Percentiles rank a stretch among this genome's conserved stretches.
Evolutionary conservation across 1,140 invertebrate genomes (phyloP).

Genomic region (Telenomus remus): DNA sequence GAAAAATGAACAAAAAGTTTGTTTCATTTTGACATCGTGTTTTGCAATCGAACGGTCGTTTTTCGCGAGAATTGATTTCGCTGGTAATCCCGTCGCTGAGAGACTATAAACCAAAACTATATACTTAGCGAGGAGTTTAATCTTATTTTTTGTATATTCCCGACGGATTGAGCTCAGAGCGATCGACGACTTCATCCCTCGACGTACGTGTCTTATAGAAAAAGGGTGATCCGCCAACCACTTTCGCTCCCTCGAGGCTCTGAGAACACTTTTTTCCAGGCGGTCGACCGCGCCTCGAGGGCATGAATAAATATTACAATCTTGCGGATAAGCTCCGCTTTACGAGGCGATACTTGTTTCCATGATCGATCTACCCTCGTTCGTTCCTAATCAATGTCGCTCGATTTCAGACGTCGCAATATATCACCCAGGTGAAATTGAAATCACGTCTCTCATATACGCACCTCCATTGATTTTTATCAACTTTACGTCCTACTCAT

Average conservation of each 20-base stretch:
- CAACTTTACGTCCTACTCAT: neutral
- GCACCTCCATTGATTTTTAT: neutral
- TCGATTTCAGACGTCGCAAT: slow-evolving; percentile 13
- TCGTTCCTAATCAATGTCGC: slow-evolving; percentile 46
- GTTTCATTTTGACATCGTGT: no score
- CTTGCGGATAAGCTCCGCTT: slow-evolving; percentile 72
- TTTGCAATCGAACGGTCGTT: no score
- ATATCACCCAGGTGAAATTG: slow-evolving; percentile 15
- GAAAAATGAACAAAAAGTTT: no score
- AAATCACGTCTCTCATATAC: slow-evolving; percentile 11
- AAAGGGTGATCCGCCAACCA: slow-evolving; percentile 70
- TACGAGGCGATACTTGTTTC: slow-evolving; percentile 74
- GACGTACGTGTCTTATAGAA: slow-evolving; percentile 64
- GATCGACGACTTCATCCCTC: slow-evolving; percentile 55
- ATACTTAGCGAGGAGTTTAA: slow-evolving; percentile 25
- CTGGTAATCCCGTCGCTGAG: no score
- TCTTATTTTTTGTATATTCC: slow-evolving; percentile 54
- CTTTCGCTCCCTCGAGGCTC: slow-evolving; percentile 69
- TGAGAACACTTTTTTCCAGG: slow-evolving; percentile 70
- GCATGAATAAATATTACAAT: slow-evolving; percentile 76
- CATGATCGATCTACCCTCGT: slow-evolving; percentile 65
- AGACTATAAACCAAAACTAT: no score
- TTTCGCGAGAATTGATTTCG: no score
- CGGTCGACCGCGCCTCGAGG: slow-evolving; percentile 63
- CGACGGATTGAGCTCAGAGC: slow-evolving; percentile 49